Base-by-base conservation (phyloP, 2,888 invertebrate genomes). In the Orchesellides sinensis region DNA sequence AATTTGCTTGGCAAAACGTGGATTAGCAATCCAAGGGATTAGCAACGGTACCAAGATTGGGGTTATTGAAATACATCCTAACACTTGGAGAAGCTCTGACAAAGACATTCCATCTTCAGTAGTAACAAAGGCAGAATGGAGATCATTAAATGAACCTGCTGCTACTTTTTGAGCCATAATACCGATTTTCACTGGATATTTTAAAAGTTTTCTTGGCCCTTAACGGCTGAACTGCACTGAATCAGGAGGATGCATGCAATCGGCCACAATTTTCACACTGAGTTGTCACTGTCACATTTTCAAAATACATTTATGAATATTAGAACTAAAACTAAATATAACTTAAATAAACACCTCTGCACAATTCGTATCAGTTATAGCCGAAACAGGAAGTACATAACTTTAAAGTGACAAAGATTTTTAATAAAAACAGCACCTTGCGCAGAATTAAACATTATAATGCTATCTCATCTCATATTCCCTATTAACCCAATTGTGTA, bases 1-100 rank as follows among this genome's bases (percentile, higher is more conserved):
- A 10, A 80, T 80, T 29, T 78, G 74, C 29, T 74, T 74, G 3
- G 77, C 69, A 52, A 87, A 88, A 12, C 52, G 45, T 3, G 83
- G 52, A 8, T 87, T 85, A 35, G 86, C 74, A 19, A 84, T 32
- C 88, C 88, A 88, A 1, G 88, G 87, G 29, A 87, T 72, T 23
- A 87, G 14, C 3, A 87, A 61, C 8, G 86, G 78, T 21, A 85
- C 32, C 14, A 88, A 49, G 4, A 86, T 35, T 0, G 88, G 87
- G 2, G 79, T 82, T 1, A 87, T 2, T 0, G 88, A 84, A 52
- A 85, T 35, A 3, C 85, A 84, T 2, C 78, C 40, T 5, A 88
- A 65, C 27, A 87, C 63, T 47, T 84, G 73, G 10, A 86, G 40
- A 35, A 88, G 70, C 78, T 88, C 88, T 17, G 68, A 47, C 21